Evolutionary conservation across 2,888 invertebrate genomes (phyloP).

Genomic region (Leptothorax acervorum): DNA sequence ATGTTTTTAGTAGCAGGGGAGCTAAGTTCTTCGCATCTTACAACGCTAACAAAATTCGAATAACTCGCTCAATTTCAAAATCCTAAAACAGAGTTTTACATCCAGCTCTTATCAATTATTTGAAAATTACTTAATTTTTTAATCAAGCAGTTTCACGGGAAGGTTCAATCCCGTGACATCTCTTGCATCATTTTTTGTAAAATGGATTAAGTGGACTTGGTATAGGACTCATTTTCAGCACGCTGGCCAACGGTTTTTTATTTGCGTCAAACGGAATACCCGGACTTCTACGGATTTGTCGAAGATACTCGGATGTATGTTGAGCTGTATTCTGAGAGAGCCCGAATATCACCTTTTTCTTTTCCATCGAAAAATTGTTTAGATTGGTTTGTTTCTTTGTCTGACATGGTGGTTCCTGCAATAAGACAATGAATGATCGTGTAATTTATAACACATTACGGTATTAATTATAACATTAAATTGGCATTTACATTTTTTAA

Average conservation of each 20-base stretch:
- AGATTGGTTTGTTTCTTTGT: conserved; percentile 38
- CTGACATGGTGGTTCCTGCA: conserved; percentile 36
- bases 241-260: conserved; percentile 90
- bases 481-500: conserved; percentile 74
- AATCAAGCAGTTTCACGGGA: background rate
- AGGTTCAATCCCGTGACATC: background rate
- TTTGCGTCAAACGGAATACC: conserved; percentile 91
- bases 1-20: background rate
- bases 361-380: conserved; percentile 70
- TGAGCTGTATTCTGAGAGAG: conserved; percentile 91
- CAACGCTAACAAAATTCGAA: background rate
- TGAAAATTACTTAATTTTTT: background rate
- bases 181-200: conserved; percentile 86
- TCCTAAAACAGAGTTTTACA: background rate
- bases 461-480: background rate
- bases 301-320: conserved; percentile 91
- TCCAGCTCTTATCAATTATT: background rate
- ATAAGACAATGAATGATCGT: background rate
- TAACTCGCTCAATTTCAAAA: background rate
- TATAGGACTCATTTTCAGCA: conserved; percentile 90
- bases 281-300: conserved; percentile 90
- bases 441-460: background rate
- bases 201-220: conserved; percentile 93
- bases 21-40: background rate
- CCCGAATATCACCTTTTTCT: conserved; percentile 91